phyloP scores from a whole-genome alignment of 2,113 vertebrate genomes.

The Fregata magnificens region DNA sequence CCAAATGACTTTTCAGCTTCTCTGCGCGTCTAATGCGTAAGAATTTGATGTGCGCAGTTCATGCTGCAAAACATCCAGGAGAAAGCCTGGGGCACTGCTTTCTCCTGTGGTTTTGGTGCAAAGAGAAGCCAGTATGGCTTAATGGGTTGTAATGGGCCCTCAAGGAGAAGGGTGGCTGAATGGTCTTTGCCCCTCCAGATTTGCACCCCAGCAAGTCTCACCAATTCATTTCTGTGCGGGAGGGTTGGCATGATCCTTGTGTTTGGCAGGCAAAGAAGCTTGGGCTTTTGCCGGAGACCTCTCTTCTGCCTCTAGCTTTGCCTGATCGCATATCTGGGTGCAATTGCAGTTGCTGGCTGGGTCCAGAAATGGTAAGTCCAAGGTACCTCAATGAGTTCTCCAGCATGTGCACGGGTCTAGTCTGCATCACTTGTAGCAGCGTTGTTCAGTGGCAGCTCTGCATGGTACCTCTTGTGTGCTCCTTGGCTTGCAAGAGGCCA shows the following conservation, averaged over 20 bases:
- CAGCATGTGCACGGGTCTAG: rapidly evolving
- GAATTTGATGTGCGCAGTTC: neutral
- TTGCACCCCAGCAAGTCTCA: neutral
- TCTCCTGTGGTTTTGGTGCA: neutral
- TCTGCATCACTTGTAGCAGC: neutral
- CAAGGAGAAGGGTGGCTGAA: neutral
- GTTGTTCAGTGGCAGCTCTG: neutral
- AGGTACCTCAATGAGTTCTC: neutral
- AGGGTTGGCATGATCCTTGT: neutral
- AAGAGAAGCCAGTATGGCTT: neutral
- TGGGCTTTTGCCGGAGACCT: neutral
- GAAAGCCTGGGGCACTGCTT: neutral
- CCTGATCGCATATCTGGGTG: neutral
- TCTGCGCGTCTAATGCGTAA: neutral
- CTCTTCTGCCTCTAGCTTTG: neutral
- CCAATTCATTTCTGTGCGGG: neutral
- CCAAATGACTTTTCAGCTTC: slow-evolving; percentile 37
- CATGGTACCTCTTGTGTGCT: rapidly evolving
- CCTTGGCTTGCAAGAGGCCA: neutral
- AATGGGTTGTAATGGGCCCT: neutral
- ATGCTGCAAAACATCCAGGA: neutral
- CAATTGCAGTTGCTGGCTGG: rapidly evolving
- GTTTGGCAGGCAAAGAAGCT: neutral
- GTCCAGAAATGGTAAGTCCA: neutral
- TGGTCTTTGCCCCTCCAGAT: neutral